A percentile compares a stretch with the other conserved stretches of the same genome.
phyloP scores from a whole-genome alignment of 2,797 vertebrate species.

The Pelodytes ibericus region DNA sequence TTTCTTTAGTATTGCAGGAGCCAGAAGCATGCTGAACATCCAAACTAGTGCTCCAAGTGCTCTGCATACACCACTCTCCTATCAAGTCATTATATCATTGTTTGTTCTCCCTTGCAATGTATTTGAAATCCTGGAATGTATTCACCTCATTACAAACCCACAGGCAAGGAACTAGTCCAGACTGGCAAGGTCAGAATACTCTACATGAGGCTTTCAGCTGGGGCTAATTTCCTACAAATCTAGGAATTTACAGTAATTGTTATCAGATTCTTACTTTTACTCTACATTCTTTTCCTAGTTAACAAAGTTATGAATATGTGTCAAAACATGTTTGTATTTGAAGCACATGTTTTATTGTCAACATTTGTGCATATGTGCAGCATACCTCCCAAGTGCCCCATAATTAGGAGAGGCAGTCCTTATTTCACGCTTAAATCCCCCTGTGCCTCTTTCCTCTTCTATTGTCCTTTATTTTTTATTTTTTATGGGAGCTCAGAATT shows the following conservation, averaged over 20 bases:
- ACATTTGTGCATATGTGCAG: too few species aligned
- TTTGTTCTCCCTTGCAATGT: background rate
- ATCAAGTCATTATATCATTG: too few species aligned
- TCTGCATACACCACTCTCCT: too few species aligned
- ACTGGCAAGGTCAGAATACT: background rate
- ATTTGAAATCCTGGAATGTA: slow-evolving; percentile 19
- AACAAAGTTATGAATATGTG: background rate
- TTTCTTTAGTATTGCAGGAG: background rate
- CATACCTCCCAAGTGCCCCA: too few species aligned
- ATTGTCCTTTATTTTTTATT: too few species aligned
- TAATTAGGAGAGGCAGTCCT: too few species aligned
- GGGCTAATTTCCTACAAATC: background rate
- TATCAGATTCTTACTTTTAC: background rate
- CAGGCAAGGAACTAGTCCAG: slow-evolving; percentile 12
- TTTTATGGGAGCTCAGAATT: too few species aligned
- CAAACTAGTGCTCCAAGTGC: too few species aligned
- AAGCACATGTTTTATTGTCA: too few species aligned
- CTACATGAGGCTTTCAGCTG: background rate
- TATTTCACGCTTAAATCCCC: too few species aligned
- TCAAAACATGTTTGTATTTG: too few species aligned
- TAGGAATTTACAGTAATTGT: background rate
- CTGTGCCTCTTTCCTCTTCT: too few species aligned
- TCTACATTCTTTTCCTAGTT: background rate
- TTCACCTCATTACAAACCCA: slow-evolving; percentile 19
- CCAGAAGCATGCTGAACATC: slow-evolving; percentile 13